Base-by-base conservation (phyloP, 1,140 invertebrate genomes). In the Pseudomyrmex cubaensis region DNA sequence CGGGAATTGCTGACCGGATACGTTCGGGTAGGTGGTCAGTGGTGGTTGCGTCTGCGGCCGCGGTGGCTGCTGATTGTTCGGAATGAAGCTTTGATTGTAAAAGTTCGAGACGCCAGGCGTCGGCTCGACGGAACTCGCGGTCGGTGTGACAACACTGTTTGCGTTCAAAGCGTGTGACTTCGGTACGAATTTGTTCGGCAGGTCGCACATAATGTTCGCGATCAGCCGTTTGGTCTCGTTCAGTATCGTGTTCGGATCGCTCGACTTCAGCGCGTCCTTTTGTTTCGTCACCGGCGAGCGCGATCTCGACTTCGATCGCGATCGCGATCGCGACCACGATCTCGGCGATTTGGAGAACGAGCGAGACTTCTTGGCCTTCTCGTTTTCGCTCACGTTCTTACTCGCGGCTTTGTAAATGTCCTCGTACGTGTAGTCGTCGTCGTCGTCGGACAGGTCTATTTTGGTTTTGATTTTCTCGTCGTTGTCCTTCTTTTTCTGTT, bases 391-490 rank as follows among this genome's bases (percentile, higher is more conserved):
- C 0, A 96, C 94, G 87, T 96, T 96, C 85, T 96, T 95, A 22
- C 94, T 94, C 0, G 95, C 96, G 2, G 95, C 95, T 91, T 96
- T 96, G 67, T 96, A 96, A 63, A 97, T 95, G 87, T 97, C 96
- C 77, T 96, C 96, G 83, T 95, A 96, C 9, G 95, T 95, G 86
- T 97, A 97, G 91, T 97, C 96, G 85, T 96, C 96, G 77, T 96
- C 96, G 52, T 96, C 95, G 52, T 96, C 96, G 12, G 96, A 95
- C 0, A 93, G 75, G 5, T 94, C 93, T 17, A 93, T 56, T 7
- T 92, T 92, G 3, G 80, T 75, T 54, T 93, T 94, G 0, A 83
- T 44, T 5, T 92, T 90, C 50, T 92, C 89, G 5, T 87, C 87
- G 2, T 92, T 86, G 0, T 90, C 90, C 25, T 90, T 90, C 66